Evolutionary conservation across 1,140 invertebrate species (phyloP), one percentile per base, ranked within the genome.

Genomic region (Nilaparvata lugens): DNA sequence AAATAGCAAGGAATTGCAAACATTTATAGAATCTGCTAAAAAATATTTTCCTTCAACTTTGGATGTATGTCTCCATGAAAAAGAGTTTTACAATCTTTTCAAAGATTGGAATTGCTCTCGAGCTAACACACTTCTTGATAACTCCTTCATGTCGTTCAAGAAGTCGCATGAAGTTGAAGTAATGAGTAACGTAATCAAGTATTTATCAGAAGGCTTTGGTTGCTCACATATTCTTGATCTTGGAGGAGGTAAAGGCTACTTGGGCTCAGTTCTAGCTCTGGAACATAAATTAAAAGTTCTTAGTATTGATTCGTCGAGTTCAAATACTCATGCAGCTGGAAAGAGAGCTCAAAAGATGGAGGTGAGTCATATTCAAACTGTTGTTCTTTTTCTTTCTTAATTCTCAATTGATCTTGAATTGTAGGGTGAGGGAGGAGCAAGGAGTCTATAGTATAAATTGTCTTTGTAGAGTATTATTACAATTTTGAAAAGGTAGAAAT

Each of bases 161-260:
- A 95, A 95, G 68, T 81, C 78, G 56, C 88, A 93, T 71, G 91
- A 95, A 78, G 88, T 93, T 25, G 75, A 81, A 67, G 67, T 75
- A 19, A 77, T 85, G 68, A 78, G 76, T 62, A 70, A 73, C 3
- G 67, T 85, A 11, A 76, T 86, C 6, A 73, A 74, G 16, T 69
- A 70, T 4, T 62, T 82, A 6, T 65, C 69, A 13, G 63, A 66
- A 9, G 66, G 61, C 4, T 52, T 60, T 14, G 57, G 55, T 6
- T 51, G 74, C 0, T 68, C 70, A 0, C 76, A 79, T 69, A 78
- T 91, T 62, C 79, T 94, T 43, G 91, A 95, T 73, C 81, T 89
- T 31, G 91, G 91, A 0, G 91, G 91, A 73, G 91, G 91, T 0
- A 89, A 89, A 72, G 91, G 90, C 0, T 91, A 93, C 74, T 73